A percentile compares a stretch with the other conserved stretches of the same genome.
phyloP scores from a whole-genome alignment of 2,113 vertebrate genomes.

The Varanus komodoensis region DNA sequence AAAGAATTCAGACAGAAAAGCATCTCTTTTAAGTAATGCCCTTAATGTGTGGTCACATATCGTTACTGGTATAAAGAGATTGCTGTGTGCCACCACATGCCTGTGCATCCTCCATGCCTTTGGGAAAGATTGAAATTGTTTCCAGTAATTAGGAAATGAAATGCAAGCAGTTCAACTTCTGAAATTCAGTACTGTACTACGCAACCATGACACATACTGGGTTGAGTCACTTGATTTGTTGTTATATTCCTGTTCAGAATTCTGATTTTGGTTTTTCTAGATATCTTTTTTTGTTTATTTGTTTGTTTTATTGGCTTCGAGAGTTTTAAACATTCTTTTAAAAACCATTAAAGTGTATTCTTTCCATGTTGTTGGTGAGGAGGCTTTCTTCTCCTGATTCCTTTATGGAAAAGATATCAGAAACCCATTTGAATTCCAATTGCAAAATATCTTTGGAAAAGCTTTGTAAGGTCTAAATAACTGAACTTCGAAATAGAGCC shows the following conservation, averaged over 20 bases:
- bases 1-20: background rate
- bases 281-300: background rate
- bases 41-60: background rate
- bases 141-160: too few relatives aligned
- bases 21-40: background rate
- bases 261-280: background rate
- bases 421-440: background rate
- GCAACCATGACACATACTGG: background rate
- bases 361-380: background rate
- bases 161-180: background rate
- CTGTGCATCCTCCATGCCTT: background rate
- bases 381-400: background rate
- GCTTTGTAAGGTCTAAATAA: background rate
- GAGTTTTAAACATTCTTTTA: background rate
- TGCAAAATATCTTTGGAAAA: background rate
- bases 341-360: background rate
- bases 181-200: background rate
- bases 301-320: background rate
- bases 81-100: background rate
- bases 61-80: background rate
- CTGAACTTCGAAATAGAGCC: conserved; percentile 5
- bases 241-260: background rate
- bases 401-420: fast-evolving
- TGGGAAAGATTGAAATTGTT: too few relatives aligned
- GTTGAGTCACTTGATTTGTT: background rate